phyloP scores from a whole-genome alignment of 2,888 invertebrate species.

The Elmis aenea region DNA sequence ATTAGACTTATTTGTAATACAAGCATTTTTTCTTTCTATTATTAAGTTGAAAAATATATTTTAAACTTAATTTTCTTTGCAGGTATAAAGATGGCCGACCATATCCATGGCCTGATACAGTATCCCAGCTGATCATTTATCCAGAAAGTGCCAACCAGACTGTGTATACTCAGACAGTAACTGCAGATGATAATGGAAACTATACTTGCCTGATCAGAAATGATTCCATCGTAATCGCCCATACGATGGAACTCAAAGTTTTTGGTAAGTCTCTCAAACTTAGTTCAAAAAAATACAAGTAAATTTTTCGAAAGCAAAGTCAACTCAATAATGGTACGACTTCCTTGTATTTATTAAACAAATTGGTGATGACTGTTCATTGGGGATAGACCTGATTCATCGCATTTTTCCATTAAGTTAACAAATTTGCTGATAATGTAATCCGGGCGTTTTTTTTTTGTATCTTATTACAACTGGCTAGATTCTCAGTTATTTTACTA shows the following conservation, averaged over 20 bases:
- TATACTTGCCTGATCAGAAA: constrained; percentile 71
- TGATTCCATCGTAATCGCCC: constrained; percentile 61
- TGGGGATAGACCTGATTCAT: no score
- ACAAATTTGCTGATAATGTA: no score
- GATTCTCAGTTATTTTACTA: no score
- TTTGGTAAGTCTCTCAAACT: constrained; percentile 53
- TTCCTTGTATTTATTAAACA: no score
- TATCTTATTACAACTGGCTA: no score
- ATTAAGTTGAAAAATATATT: no score
- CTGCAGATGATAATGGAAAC: constrained; percentile 63
- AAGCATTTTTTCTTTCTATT: no score
- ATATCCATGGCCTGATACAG: constrained; percentile 70
- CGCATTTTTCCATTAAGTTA: no score
- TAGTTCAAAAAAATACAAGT: neutral
- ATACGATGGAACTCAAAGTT: constrained; percentile 61
- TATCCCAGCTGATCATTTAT: constrained; percentile 67
- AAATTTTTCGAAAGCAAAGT: neutral
- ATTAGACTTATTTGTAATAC: no score
- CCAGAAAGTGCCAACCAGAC: constrained; percentile 77
- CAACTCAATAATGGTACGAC: neutral
- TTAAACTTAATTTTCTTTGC: no score
- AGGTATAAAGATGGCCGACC: constrained; percentile 73
- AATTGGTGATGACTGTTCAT: no score
- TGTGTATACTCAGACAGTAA: constrained; percentile 62
- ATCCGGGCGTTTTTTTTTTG: no score